Evolutionary conservation across 2,888 invertebrate species (phyloP), one percentile per base, ranked within the genome.

Genomic region (Hypomecis punctinalis): DNA sequence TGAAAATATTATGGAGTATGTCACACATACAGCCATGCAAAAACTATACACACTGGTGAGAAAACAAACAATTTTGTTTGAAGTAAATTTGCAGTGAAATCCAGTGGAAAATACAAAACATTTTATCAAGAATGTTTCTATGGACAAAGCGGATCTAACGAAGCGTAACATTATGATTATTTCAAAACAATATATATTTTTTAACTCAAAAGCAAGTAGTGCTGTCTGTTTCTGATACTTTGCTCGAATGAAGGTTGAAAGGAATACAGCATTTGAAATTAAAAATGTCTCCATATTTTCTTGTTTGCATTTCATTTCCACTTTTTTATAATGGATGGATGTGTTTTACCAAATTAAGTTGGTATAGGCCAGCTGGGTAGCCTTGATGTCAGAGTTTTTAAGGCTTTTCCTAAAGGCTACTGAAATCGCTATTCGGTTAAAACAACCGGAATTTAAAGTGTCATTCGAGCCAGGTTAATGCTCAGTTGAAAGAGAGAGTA

Each of bases 71-170:
- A 11, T 7, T 5, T 49, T 49, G 36, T 49, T 49, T n/a, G 49
- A 49, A 36, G 49, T 49, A 49, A 49, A 49, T 49, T 49, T 36
- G n/a, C 36, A 37, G n/a, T 49, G n/a, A 11, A 49, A 49, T 2
- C 49, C 49, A 6, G 49, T 11, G 6, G 36, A 36, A 11, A 37
- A 11, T 36, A 36, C 7, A 9, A 49, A 36, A 35, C 49, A 49
- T 49, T 49, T 49, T 4, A 37, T 49, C 6, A 49, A 37, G 7
- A 49, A 49, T 11, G 3, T 11, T 49, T 49, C 11, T 11, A 36
- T 36, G 0, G 2, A 5, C 11, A 49, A 4, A n/a, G 3, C 6
- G 11, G n/a, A 11, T 36, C 36, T 2, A 0, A 11, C 0, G 7
- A 37, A 49, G 9, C 36, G 36, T 7, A 36, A 49, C 49, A 37